Percentiles rank a stretch among this genome's conserved stretches.
These are phyloP conservation scores for Hypena proboscidalis DNA, from an alignment of 2,888 invertebrate species.

Conservation along the genomic window DNA sequence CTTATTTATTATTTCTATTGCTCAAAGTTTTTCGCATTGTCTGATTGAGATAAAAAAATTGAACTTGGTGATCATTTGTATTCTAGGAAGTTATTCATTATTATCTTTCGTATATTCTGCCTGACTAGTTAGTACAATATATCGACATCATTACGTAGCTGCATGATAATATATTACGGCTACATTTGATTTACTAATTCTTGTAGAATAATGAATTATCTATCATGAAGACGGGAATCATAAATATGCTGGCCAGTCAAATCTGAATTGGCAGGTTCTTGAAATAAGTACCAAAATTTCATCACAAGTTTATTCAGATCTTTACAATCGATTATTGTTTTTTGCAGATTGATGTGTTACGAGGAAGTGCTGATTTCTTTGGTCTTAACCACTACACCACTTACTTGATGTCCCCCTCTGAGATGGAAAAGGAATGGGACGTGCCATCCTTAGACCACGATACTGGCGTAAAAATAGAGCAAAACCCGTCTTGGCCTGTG, in stretches of 20 bases:
- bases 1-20: not conserved
- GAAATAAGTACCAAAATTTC: no score
- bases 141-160: no score
- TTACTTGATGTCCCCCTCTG: conserved; percentile 65
- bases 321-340: not conserved
- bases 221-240: no score
- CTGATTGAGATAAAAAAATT: not conserved
- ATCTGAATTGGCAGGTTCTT: no score
- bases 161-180: no score
- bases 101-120: no score
- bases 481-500: conserved; percentile 66
- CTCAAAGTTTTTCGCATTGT: not conserved
- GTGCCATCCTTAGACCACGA: conserved; percentile 71
- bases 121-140: no score
- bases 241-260: not conserved
- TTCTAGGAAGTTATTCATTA: no score
- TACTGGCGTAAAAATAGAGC: conserved; percentile 61
- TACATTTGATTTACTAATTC: no score
- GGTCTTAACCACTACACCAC: conserved; percentile 86
- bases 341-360: conserved; percentile 63
- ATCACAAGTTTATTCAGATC: no score
- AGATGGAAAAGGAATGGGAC: conserved; percentile 54
- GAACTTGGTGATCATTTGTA: no score
- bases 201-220: no score
- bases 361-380: conserved; percentile 84